Conservation (phyloP, 2,797 vertebrate species). For the Eutrigla gurnardus region DNA sequence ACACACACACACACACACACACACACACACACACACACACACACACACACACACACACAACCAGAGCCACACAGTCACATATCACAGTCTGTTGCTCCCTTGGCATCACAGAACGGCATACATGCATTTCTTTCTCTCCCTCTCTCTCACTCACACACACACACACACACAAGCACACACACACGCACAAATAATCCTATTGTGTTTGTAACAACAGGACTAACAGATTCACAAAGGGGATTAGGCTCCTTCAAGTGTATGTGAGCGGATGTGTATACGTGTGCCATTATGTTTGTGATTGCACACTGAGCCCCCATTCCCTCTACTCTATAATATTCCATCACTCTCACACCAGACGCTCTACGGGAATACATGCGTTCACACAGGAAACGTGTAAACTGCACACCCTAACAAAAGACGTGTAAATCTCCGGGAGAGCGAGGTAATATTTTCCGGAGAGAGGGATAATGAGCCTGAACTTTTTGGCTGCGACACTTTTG, state of each 20-base stretch:
- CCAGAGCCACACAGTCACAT: conserved; percentile 25
- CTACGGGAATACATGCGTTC: conserved; percentile 30
- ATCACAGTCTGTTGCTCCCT: conserved; percentile 15
- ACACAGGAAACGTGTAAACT: neutral
- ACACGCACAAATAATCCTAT: conserved; percentile 58
- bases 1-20: too few relatives aligned
- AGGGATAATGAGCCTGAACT: conserved; percentile 53
- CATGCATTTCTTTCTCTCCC: conserved; percentile 6
- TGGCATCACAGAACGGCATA: conserved; percentile 11
- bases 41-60: neutral
- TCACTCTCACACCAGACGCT: conserved; percentile 39
- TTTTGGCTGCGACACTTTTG: conserved; percentile 53
- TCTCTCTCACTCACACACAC: neutral
- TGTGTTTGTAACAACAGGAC: conserved; percentile 66
- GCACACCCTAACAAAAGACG: neutral
- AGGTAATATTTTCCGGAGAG: conserved; percentile 46
- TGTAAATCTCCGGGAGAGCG: conserved; percentile 31
- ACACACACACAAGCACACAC: conserved; percentile 6
- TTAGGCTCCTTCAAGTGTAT: conserved; percentile 55
- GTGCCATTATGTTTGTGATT: conserved; percentile 42
- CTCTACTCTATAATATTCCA: conserved; percentile 47
- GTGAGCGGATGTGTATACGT: conserved; percentile 16
- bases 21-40: neutral
- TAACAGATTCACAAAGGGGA: conserved; percentile 67
- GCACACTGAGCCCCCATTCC: conserved; percentile 24